phyloP scores from a whole-genome alignment of 2,113 vertebrate genomes.

The Lophura nycthemera region DNA sequence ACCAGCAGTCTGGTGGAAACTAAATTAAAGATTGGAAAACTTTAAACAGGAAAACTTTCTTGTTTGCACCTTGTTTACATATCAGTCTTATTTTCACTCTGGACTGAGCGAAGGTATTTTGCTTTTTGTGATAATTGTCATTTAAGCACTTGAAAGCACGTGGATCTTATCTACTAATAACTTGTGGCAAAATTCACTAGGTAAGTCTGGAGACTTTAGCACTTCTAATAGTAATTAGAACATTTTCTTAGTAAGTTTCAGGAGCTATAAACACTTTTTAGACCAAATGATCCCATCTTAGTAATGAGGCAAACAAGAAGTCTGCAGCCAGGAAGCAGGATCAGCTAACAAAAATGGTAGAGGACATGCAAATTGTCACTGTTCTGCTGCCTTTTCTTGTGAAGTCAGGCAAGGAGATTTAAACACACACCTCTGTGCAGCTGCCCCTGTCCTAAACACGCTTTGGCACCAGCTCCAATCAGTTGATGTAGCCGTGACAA shows the following conservation, averaged over 20 bases:
- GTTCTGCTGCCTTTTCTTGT: not conserved
- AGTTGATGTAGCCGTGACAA: not conserved
- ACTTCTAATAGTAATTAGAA: not conserved
- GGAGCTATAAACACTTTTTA: not conserved
- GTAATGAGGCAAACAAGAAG: not conserved
- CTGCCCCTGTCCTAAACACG: not conserved
- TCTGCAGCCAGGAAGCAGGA: not conserved
- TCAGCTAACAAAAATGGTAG: not conserved
- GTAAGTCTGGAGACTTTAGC: not conserved
- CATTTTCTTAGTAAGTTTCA: not conserved
- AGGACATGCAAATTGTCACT: not conserved
- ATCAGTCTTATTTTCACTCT: not conserved
- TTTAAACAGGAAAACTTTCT: not conserved
- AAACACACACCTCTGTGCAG: not conserved
- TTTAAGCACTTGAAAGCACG: not conserved
- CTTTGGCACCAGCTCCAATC: not conserved
- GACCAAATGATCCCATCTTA: not conserved
- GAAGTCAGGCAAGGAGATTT: not conserved
- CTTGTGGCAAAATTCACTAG: not conserved
- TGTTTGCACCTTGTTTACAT: not conserved
- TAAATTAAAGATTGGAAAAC: not conserved
- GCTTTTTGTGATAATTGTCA: not conserved
- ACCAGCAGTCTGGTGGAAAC: not conserved
- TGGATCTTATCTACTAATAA: not conserved
- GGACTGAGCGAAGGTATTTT: not conserved